A percentile compares a stretch with the other conserved stretches of the same genome.
phyloP scores from a whole-genome alignment of 2,797 vertebrate genomes.

The Cryptoprocta ferox region DNA sequence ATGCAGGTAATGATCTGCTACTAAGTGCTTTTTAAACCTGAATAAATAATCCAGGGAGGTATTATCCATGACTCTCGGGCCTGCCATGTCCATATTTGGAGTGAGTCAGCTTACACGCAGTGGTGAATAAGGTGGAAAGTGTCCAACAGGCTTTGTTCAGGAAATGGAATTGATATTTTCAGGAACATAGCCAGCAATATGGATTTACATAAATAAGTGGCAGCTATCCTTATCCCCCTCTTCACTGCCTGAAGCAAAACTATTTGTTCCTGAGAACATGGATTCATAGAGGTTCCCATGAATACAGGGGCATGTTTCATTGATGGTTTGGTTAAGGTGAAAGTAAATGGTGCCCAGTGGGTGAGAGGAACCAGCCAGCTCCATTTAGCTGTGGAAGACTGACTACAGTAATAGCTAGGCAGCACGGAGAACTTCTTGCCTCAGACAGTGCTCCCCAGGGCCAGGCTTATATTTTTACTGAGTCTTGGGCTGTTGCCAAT shows the following conservation, averaged over 20 bases:
- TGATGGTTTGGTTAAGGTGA: background rate
- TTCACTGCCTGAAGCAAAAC: background rate
- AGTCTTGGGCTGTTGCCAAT: background rate
- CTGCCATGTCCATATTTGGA: background rate
- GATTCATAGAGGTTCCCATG: background rate
- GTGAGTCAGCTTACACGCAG: background rate
- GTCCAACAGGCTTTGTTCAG: background rate
- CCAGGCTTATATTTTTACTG: background rate
- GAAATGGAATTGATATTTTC: background rate
- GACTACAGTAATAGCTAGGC: background rate
- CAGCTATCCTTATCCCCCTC: background rate
- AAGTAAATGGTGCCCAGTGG: background rate
- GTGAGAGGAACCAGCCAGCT: background rate
- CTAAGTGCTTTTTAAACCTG: background rate
- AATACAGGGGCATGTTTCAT: background rate
- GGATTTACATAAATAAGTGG: background rate
- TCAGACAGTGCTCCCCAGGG: background rate
- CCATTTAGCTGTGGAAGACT: background rate
- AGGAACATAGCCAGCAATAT: background rate
- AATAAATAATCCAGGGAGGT: background rate
- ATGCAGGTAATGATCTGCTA: background rate
- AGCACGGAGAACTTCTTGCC: background rate
- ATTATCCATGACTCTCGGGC: background rate
- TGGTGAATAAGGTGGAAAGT: background rate
- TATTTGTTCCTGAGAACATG: background rate